Evolutionary conservation across 2,797 vertebrate species (phyloP).

Genomic region (Chanos chanos): DNA sequence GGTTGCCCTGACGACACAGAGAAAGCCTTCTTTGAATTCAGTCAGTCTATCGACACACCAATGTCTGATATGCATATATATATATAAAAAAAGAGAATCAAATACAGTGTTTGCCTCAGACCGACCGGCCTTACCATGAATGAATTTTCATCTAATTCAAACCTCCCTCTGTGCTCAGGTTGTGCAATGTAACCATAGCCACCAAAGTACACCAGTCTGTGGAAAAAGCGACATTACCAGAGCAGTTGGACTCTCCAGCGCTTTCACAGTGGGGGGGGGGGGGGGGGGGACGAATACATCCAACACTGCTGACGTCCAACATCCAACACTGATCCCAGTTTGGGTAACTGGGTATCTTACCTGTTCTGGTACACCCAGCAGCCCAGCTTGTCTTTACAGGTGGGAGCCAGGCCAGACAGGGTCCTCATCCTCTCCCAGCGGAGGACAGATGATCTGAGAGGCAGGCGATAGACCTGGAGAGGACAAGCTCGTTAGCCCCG

Average conservation of each 20-base stretch:
- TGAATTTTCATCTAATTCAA: slow-evolving; percentile 91
- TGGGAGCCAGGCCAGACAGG: slow-evolving; percentile 85
- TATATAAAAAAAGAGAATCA: background rate
- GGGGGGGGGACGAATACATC: too few species aligned
- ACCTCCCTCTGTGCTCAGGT: slow-evolving; percentile 81
- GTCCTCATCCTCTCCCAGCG: slow-evolving; percentile 88
- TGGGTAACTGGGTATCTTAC: slow-evolving; percentile 60
- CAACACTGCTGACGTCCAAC: too few species aligned
- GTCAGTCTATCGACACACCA: too few species aligned
- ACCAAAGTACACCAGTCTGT: slow-evolving; percentile 93
- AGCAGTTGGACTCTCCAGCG: too few species aligned
- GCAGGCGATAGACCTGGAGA: slow-evolving; percentile 86
- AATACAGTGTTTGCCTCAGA: background rate
- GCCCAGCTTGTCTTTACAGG: slow-evolving; percentile 94
- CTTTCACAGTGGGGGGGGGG: too few species aligned
- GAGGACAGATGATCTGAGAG: slow-evolving; percentile 74
- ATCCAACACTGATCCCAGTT: background rate
- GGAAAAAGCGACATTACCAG: background rate
- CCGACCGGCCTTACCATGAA: slow-evolving; percentile 68
- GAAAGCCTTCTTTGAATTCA: too few species aligned
- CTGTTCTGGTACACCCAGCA: slow-evolving; percentile 94
- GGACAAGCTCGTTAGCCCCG: too few species aligned
- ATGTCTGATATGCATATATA: background rate
- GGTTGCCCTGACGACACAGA: slow-evolving; percentile 60
- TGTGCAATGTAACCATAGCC: slow-evolving; percentile 93